Percentiles rank a stretch among this genome's conserved stretches.
phyloP scores from a whole-genome alignment of 2,888 invertebrate genomes.

The Carcina quercana region DNA sequence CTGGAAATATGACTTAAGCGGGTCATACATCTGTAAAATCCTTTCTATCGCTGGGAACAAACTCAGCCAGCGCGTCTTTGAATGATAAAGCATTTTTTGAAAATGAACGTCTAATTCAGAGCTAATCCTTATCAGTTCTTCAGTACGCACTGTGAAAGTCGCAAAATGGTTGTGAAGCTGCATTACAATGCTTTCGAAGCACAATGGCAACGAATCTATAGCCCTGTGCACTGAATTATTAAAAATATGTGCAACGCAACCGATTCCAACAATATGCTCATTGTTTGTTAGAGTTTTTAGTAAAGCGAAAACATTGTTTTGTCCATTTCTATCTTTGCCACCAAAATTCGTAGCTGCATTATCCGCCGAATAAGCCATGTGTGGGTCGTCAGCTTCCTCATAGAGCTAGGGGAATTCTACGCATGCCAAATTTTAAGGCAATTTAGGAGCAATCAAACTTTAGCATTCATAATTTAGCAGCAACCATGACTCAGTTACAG shows the following conservation, averaged over 20 bases:
- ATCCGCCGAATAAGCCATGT: constrained; percentile 22
- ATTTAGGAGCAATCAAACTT: no score
- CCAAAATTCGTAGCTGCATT: constrained; percentile 34
- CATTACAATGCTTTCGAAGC: constrained; percentile 9
- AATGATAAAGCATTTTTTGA: constrained; percentile 19
- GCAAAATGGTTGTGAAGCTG: constrained; percentile 20
- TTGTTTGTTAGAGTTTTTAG: constrained; percentile 17
- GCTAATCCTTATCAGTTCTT: constrained; percentile 16
- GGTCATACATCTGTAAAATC: constrained; percentile 20
- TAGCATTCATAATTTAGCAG: no score
- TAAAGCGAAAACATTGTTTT: constrained; percentile 20
- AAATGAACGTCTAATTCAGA: constrained; percentile 17
- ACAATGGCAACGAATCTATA: constrained; percentile 14
- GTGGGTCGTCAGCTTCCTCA: no score
- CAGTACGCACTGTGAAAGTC: constrained; percentile 19
- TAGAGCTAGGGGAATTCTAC: no score
- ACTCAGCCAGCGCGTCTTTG: constrained; percentile 22
- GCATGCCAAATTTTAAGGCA: no score
- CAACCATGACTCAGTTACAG: no score
- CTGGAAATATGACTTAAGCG: constrained; percentile 22
- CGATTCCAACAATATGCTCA: constrained; percentile 21
- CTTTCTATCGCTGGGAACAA: constrained; percentile 25
- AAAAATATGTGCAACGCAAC: constrained; percentile 22
- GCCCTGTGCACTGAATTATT: constrained; percentile 21
- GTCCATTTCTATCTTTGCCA: constrained; percentile 15